Base-by-base conservation (phyloP, 2,113 vertebrate species). In the Phaethon lepturus region DNA sequence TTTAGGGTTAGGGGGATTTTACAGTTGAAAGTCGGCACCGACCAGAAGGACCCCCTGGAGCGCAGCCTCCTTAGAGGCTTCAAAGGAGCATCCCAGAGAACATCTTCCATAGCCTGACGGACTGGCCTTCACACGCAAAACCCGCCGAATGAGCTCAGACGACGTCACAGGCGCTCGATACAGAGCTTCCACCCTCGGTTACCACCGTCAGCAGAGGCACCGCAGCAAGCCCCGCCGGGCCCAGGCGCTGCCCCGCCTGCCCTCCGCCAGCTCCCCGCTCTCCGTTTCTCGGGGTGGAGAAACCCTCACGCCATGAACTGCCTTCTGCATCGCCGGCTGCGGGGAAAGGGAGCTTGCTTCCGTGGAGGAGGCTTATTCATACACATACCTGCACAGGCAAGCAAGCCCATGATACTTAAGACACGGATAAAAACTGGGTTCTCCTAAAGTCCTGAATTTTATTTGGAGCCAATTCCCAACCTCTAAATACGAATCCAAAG, bases 331-430 rank as follows among this genome's bases (percentile, higher is more conserved):
- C 68, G 14, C 19, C 1, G 3, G 23, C 63, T 60, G 64, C 3
- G 11, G 10, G 42, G 35, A 17, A 47, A 17, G 31, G 28, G 59
- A n/a, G 9, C 38, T 38, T 38, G 38, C 38, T 38, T 38, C 38
- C 2, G 22, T 10, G 44, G 75, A 35, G 26, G 26, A 71, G 56
- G 7, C 12, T 63, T 18, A 28, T 11, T 40, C 17, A 25, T 10
- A 28, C 28, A 8, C 17, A 0, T 2, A 11, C 23, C 23, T 38
- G 28, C 49, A 1, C 0, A 15, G 16, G 33, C 14, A 25, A 24
- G 45, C 45, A 44, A 29, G 15, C 40, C 24, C 40, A 7, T 7
- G 5, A 18, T 4, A 6, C 20, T 42, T 28, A 6, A 55, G 20
- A 15, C 5, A 35, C 0, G 1, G 80, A 71, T 29, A 49, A 85